Evolutionary conservation across 2,113 vertebrate genomes (phyloP), one percentile per base, ranked within the genome.

Genomic region (Elephas maximus): DNA sequence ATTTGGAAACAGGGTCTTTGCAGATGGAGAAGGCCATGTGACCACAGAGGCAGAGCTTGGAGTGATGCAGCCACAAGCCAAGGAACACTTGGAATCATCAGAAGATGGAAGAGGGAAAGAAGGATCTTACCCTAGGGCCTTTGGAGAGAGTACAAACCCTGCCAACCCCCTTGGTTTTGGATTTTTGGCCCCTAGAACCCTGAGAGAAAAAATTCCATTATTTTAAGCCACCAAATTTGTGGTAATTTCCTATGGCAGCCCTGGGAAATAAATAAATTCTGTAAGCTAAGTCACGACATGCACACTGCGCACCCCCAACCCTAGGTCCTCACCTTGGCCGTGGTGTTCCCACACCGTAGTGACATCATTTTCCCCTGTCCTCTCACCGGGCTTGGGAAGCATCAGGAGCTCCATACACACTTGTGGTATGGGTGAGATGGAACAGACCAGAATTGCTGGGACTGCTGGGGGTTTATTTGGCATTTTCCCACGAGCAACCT

Each of bases 131-230:
- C 20, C n/a, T 3, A 2, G 14, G 12, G 23, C 69, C 23, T 0
- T 0, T 3, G 12, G 67, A n/a, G 67, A n/a, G 7, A 2, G 41
- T 18, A 1, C 0, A 0, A 6, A 7, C 45, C n/a, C 80, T 18
- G 6, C 0, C 9, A 8, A 20, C n/a, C 63, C n/a, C n/a, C 63
- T 84, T 8, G 10, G 18, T 33, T 20, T 30, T 67, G 62, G 45
- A 18, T 53, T 24, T 41, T 30, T 15, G 12, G 44, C 10, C 23
- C 10, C 23, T 77, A 37, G n/a, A 71, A 2, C 20, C 3, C 2
- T 4, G n/a, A 14, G 15, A 30, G 30, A 57, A 57, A 57, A 5
- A 23, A 2, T 5, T 9, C 53, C 41, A 7, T 80, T 15, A 3
- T n/a, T 7, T 7, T 57, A 57, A 57, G 53, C 53, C 53, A 57